Percentiles rank a stretch among this genome's conserved stretches.
These are phyloP conservation scores for Nettapus auritus DNA, from an alignment of 2,113 vertebrate genomes.

Conservation along the genomic window DNA sequence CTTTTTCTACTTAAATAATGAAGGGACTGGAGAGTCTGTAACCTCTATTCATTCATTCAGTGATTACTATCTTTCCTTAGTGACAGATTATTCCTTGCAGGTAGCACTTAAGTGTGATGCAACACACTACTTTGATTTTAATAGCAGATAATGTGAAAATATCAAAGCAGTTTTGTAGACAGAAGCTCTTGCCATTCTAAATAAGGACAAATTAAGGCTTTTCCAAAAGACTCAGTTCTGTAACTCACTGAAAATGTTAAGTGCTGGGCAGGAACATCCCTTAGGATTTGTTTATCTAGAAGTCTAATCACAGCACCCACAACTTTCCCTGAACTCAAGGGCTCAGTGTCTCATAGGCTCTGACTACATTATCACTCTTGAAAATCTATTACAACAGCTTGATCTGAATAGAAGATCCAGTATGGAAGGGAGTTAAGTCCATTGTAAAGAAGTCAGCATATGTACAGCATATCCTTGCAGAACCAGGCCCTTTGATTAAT, in stretches of 20 bases:
- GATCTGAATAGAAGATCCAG: background rate
- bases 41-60: background rate
- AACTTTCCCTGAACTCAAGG: background rate
- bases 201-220: background rate
- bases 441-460: background rate
- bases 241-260: background rate
- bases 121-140: constrained; percentile 22
- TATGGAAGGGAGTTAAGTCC: background rate
- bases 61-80: background rate
- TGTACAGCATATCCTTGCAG: background rate
- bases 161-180: background rate
- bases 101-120: constrained; percentile 10
- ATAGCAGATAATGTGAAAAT: background rate
- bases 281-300: constrained; percentile 8
- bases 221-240: background rate
- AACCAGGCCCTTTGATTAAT: background rate
- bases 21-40: background rate
- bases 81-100: constrained; percentile 45
- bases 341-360: background rate
- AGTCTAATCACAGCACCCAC: background rate
- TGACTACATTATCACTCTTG: rapidly evolving
- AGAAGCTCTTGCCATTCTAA: constrained; percentile 23
- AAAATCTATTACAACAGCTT: background rate
- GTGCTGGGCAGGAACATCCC: background rate
- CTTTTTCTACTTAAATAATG: constrained; percentile 1